phyloP scores from a whole-genome alignment of 1,140 invertebrate genomes.

The Diuraphis noxia region DNA sequence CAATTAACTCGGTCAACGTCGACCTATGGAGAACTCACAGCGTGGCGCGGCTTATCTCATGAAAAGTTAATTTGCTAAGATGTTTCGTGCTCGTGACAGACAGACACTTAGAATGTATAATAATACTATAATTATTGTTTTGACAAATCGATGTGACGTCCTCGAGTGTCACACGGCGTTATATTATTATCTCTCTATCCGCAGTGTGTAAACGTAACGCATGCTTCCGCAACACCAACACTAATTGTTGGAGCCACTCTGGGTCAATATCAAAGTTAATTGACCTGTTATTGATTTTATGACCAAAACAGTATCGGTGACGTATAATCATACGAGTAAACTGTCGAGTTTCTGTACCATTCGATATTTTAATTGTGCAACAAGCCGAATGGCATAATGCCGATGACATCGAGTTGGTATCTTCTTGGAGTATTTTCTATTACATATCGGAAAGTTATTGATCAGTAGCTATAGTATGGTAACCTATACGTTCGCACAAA shows the following conservation, averaged over 20 bases:
- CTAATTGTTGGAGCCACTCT: not conserved
- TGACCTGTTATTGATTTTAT: not conserved
- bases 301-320: not conserved
- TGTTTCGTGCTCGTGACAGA: not conserved
- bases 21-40: not conserved
- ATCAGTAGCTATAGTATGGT: no score
- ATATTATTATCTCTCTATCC: not conserved
- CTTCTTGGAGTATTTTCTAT: not conserved
- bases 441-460: not conserved
- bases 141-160: not conserved
- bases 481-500: not conserved
- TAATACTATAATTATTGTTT: not conserved
- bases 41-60: not conserved
- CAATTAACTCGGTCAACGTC: not conserved
- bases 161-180: not conserved
- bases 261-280: slow-evolving; percentile 7
- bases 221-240: not conserved
- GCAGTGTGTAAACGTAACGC: not conserved
- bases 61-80: not conserved
- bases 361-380: not conserved
- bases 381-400: not conserved
- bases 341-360: not conserved
- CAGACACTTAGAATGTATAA: not conserved
- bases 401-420: not conserved
- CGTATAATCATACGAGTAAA: not conserved